Evolutionary conservation across 2,888 invertebrate genomes (phyloP).

Genomic region (Noctua janthina): DNA sequence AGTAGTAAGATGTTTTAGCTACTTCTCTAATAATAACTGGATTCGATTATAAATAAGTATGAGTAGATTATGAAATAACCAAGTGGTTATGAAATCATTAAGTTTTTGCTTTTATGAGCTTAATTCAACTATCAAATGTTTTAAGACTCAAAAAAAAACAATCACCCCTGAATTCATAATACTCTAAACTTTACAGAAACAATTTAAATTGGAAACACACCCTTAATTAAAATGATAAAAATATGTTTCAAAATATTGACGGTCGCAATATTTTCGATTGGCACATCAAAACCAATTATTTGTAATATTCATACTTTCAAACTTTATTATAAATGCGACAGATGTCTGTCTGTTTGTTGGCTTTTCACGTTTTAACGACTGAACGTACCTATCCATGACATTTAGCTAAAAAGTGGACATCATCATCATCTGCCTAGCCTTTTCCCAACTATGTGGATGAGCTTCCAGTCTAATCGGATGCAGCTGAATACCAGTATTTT

Average conservation of each 20-base stretch:
- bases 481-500: background rate
- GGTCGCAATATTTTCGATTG: too few relatives aligned
- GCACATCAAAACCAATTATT: background rate
- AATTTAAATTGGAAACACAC: constrained; percentile 4
- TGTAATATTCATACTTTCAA: background rate
- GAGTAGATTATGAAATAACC: background rate
- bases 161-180: background rate
- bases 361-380: background rate
- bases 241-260: background rate
- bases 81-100: background rate
- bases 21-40: background rate
- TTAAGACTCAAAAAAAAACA: background rate
- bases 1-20: background rate
- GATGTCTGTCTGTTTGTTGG: background rate
- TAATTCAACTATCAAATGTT: background rate
- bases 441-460: background rate
- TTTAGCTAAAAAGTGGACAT: background rate
- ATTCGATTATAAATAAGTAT: background rate
- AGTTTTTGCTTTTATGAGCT: background rate
- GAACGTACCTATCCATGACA: background rate
- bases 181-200: constrained; percentile 1
- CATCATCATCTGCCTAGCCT: background rate
- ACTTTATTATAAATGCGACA: background rate
- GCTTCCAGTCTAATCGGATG: background rate
- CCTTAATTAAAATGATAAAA: background rate